These are phyloP conservation scores for Shinisaurus crocodilurus DNA, from an alignment of 2,113 vertebrate genomes.

Conservation along the genomic window DNA sequence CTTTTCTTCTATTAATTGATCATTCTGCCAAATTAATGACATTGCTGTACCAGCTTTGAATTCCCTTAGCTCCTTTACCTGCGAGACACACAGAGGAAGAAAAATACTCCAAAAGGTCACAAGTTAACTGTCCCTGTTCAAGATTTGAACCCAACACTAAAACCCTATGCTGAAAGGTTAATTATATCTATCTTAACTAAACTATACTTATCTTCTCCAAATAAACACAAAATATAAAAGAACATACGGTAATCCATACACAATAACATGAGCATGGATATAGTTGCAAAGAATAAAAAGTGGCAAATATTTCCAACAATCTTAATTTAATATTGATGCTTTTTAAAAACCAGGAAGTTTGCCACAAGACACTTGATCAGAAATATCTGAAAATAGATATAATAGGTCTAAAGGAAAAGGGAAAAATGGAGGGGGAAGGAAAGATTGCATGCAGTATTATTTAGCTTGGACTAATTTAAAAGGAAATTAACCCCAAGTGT, in stretches of 20 bases:
- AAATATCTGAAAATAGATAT: constrained; percentile 2
- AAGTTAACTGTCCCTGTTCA: constrained; percentile 37
- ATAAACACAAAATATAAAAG: constrained; percentile 5
- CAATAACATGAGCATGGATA: background rate
- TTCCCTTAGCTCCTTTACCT: constrained; percentile 65
- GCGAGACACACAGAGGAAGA: constrained; percentile 41
- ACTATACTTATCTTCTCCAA: constrained; percentile 2
- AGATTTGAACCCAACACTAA: constrained; percentile 36
- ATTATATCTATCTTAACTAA: constrained; percentile 49
- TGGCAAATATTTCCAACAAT: background rate
- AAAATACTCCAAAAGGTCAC: constrained; percentile 47
- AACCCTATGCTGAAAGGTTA: constrained; percentile 48
- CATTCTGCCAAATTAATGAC: constrained; percentile 78
- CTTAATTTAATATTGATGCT: background rate
- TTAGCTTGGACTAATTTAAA: constrained; percentile 37
- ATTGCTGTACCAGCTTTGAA: constrained; percentile 57
- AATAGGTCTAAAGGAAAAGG: background rate
- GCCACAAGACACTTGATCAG: constrained; percentile 17
- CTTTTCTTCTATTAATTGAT: constrained; percentile 80
- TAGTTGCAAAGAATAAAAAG: background rate
- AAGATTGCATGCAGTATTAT: constrained; percentile 20
- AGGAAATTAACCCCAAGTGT: constrained; percentile 45
- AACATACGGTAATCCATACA: background rate
- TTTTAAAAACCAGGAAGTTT: background rate
- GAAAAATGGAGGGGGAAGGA: background rate